These are phyloP conservation scores for Steromphala cineraria DNA, from an alignment of 2,888 invertebrate species.

Conservation along the genomic window DNA sequence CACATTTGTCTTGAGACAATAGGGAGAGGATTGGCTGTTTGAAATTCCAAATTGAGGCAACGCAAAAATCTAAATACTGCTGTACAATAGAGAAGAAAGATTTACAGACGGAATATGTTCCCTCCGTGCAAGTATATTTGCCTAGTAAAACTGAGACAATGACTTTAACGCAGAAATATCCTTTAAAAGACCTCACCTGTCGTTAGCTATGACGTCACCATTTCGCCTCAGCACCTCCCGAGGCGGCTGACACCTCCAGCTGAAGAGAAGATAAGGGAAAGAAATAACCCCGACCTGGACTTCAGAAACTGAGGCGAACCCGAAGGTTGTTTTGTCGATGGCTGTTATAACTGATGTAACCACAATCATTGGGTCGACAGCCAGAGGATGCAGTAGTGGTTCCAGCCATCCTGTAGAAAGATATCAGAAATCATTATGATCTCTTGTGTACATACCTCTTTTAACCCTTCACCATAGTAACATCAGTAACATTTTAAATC, in stretches of 20 bases:
- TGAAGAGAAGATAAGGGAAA: slow-evolving; percentile 86
- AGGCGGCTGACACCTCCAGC: slow-evolving; percentile 21
- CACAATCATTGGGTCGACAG: slow-evolving; percentile 80
- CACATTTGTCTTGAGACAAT: too few species aligned
- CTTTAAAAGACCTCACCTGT: not conserved
- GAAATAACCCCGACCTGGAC: slow-evolving; percentile 77
- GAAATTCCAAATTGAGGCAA: too few species aligned
- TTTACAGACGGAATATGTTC: too few species aligned
- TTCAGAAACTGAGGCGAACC: slow-evolving; percentile 76
- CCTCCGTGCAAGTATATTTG: too few species aligned
- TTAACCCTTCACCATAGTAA: too few species aligned
- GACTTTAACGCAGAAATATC: too few species aligned
- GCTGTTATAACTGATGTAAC: slow-evolving; percentile 94
- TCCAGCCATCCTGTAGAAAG: slow-evolving; percentile 87
- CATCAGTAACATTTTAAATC: too few species aligned
- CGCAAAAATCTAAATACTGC: too few species aligned
- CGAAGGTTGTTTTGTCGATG: slow-evolving; percentile 95
- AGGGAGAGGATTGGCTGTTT: too few species aligned
- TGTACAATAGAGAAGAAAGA: too few species aligned
- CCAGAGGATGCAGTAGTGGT: slow-evolving; percentile 86
- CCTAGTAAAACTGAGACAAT: too few species aligned
- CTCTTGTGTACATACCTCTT: too few species aligned
- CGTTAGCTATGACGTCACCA: not conserved
- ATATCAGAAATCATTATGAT: not conserved
- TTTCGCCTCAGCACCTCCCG: not conserved